Conservation (phyloP, 2,797 vertebrate species). For the Myripristis jacobus region DNA sequence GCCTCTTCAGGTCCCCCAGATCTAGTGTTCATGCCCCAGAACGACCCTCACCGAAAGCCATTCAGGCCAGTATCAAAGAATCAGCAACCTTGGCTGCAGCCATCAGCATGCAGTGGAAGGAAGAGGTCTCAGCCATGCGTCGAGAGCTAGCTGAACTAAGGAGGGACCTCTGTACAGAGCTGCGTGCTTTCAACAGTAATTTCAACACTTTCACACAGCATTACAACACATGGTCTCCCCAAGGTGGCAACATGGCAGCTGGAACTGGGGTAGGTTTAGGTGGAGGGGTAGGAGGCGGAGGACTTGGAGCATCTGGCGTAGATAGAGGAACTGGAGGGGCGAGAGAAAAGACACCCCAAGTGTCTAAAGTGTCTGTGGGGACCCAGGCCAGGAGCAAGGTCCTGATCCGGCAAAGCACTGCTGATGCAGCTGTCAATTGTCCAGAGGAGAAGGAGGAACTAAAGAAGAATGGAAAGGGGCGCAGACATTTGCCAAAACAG, state of each 20-base stretch:
- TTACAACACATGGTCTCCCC: conserved; percentile 87
- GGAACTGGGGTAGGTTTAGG: conserved; percentile 55
- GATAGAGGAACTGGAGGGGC: conserved; percentile 59
- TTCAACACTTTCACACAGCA: conserved; percentile 85
- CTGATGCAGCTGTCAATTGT: conserved; percentile 85
- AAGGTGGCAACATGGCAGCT: conserved; percentile 65
- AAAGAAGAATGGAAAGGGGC: conserved; percentile 51
- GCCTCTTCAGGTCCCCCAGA: conserved; percentile 78
- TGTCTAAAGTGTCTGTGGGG: conserved; percentile 83
- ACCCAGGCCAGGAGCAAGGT: conserved; percentile 84
- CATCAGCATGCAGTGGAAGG: conserved; percentile 87
- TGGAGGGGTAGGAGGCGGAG: conserved; percentile 25
- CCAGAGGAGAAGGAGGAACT: conserved; percentile 80
- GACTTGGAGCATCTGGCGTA: conserved; percentile 38
- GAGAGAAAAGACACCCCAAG: conserved; percentile 72
- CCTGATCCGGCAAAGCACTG: conserved; percentile 84
- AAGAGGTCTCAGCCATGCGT: conserved; percentile 86
- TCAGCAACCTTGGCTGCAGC: conserved; percentile 84
- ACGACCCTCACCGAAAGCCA: conserved; percentile 82
- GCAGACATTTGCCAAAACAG: conserved; percentile 76
- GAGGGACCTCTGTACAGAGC: conserved; percentile 84
- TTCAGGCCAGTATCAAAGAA: conserved; percentile 87
- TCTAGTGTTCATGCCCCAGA: conserved; percentile 65
- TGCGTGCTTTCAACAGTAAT: conserved; percentile 86
- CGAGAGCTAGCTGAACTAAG: conserved; percentile 84